A percentile compares a stretch with the other conserved stretches of the same genome.
Evolutionary conservation across 2,113 vertebrate species (phyloP).

Genomic region (Plotosus lineatus): DNA sequence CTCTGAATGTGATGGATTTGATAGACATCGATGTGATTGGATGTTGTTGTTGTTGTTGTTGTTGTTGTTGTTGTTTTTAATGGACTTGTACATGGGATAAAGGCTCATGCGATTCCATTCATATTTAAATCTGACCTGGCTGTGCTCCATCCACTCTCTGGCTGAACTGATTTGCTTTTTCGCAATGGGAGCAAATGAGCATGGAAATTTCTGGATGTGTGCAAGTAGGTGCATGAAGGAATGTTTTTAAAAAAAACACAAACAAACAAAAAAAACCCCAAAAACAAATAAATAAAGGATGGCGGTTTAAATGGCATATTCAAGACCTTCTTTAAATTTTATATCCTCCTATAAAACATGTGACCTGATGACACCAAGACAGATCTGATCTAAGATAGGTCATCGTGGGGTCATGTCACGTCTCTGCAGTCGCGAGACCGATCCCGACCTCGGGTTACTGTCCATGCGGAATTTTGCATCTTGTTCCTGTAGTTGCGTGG

Average conservation of each 20-base stretch:
- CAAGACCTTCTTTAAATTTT: no score
- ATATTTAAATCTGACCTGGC: not conserved
- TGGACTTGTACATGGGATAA: not conserved
- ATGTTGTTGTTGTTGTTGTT: not conserved
- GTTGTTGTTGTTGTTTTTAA: not conserved
- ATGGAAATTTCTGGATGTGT: constrained; percentile 9
- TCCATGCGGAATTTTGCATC: not conserved
- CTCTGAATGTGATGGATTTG: not conserved
- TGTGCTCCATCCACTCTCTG: not conserved
- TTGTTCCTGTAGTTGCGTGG: not conserved
- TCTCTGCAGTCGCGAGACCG: no score
- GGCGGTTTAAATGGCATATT: no score
- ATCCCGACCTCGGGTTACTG: not conserved
- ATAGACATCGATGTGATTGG: not conserved
- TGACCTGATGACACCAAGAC: not conserved
- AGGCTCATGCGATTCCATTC: not conserved
- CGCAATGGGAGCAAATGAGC: not conserved
- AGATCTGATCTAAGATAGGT: not conserved
- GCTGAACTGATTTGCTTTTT: constrained; percentile 7
- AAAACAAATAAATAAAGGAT: no score
- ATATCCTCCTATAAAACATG: not conserved
- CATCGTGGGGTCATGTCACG: not conserved
- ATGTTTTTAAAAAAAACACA: no score
- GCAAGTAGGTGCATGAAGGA: not conserved
- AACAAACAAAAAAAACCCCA: no score